phyloP scores from a whole-genome alignment of 2,797 vertebrate genomes.

The Hemitrygon akajei region DNA sequence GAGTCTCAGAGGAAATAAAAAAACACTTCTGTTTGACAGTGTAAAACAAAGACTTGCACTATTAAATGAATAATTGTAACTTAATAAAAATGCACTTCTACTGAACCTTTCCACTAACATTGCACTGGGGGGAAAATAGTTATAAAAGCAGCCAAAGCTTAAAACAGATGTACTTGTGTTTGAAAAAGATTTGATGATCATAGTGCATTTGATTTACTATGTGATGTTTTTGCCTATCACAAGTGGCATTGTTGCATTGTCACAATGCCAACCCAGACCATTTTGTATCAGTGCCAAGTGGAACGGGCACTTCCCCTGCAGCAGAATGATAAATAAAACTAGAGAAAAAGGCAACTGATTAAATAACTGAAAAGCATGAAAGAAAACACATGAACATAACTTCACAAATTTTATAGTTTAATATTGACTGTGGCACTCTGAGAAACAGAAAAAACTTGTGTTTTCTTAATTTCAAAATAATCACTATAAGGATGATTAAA shows the following conservation, averaged over 20 bases:
- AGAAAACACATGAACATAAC: neutral
- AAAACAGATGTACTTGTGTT: neutral
- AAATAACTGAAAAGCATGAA: neutral
- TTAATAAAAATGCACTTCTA: slow-evolving; percentile 3
- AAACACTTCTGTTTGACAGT: neutral
- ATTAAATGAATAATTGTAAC: neutral
- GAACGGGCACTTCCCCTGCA: neutral
- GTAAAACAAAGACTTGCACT: neutral
- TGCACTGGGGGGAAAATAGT: neutral
- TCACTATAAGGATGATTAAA: neutral
- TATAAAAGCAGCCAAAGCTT: neutral
- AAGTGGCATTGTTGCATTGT: too few relatives aligned
- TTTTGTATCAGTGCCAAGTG: neutral
- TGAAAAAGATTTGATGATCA: neutral
- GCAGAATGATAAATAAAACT: neutral
- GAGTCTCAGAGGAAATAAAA: neutral
- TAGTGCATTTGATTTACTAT: neutral
- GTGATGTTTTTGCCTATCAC: neutral
- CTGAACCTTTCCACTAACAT: neutral
- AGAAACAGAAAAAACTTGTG: neutral
- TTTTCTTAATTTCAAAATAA: neutral
- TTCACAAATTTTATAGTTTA: neutral
- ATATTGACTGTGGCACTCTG: neutral
- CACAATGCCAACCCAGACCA: neutral
- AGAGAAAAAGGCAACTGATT: neutral